Percentiles rank a stretch among this genome's conserved stretches.
Conservation (phyloP, 2,113 vertebrate species). For the Proterorhinus semilunaris region DNA sequence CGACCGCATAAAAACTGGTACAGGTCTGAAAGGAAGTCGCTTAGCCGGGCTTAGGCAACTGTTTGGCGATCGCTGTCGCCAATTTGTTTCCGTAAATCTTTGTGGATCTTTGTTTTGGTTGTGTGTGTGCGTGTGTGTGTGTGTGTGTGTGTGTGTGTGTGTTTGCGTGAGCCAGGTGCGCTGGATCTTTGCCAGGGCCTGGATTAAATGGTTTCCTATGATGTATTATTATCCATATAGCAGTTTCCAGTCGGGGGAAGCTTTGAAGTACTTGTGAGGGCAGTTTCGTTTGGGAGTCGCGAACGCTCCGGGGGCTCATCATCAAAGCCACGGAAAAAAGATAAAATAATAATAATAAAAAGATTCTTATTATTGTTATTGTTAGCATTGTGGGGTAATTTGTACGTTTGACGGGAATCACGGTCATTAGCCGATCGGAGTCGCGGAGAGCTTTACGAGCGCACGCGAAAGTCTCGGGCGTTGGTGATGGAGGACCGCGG, state of each 20-base stretch:
- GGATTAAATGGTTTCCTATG: slow-evolving; percentile 69
- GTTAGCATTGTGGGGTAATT: background rate
- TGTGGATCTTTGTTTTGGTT: slow-evolving; percentile 61
- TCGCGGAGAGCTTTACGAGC: background rate
- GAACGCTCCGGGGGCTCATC: slow-evolving; percentile 37
- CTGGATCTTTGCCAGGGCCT: slow-evolving; percentile 53
- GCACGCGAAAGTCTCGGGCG: background rate
- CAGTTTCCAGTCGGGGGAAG: slow-evolving; percentile 25
- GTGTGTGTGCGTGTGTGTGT: slow-evolving; percentile 16
- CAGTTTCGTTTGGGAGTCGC: slow-evolving; percentile 39
- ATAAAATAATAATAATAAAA: too few species aligned
- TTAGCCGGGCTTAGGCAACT: slow-evolving; percentile 62
- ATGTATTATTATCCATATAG: slow-evolving; percentile 43
- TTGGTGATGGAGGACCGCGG: background rate
- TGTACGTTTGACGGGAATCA: background rate
- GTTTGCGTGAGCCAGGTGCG: slow-evolving; percentile 74
- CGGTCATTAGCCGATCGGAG: background rate
- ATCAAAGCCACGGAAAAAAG: background rate
- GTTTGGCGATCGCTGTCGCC: slow-evolving; percentile 63
- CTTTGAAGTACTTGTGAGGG: slow-evolving; percentile 62
- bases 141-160: slow-evolving; percentile 31
- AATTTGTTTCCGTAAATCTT: slow-evolving; percentile 71
- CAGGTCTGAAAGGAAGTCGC: slow-evolving; percentile 59
- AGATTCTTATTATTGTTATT: background rate
- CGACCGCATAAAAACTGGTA: slow-evolving; percentile 53